Base-by-base conservation (phyloP, 1,140 invertebrate genomes). In the Drosophila carrolli region DNA sequence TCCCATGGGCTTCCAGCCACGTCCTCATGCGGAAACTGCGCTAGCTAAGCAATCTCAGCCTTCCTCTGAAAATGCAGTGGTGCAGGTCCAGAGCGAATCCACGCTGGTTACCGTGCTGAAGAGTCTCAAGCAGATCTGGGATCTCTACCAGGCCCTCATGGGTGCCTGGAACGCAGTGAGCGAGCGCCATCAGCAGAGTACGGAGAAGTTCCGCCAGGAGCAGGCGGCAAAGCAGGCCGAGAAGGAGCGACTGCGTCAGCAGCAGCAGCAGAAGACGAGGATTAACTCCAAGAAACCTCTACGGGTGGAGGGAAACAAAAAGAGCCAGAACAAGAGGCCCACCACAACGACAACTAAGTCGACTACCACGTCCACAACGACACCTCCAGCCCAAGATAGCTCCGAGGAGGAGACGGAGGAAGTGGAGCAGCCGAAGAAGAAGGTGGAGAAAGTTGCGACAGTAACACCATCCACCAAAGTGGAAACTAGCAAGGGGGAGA, bases 101-200 rank as follows among this genome's bases (percentile, higher is more conserved):
- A 76, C 85, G 6, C 35, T 91, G 27, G 60, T 91, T 2, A 81
- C 83, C 8, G 62, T 91, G 11, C 37, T 91, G 5, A 91, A 89
- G 43, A 74, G 75, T 14, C 51, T 91, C 0, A 92, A 92, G 37
- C 84, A 89, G 60, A 74, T 92, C 27, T 92, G 91, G 91, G 91
- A 92, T 66, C 61, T 92, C 1, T 92, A 92, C 53, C 79, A 84
- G 68, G 91, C 91, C 1, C 32, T 92, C 13, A 67, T 76, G 35
- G 66, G 75, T 9, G 91, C 91, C 7, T 92, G 91, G 91, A 75
- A 70, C 37, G 40, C 74, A 0, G 74, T 92, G 4, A 53, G 77
- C 23, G 71, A 90, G 13, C 81, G 81, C 5, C 83, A 90, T 67
- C 81, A 91, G 47, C 48, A 85, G 60, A 89, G 74, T 35, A 51